phyloP scores from a whole-genome alignment of 2,797 vertebrate genomes.

The Lithobates pipiens region DNA sequence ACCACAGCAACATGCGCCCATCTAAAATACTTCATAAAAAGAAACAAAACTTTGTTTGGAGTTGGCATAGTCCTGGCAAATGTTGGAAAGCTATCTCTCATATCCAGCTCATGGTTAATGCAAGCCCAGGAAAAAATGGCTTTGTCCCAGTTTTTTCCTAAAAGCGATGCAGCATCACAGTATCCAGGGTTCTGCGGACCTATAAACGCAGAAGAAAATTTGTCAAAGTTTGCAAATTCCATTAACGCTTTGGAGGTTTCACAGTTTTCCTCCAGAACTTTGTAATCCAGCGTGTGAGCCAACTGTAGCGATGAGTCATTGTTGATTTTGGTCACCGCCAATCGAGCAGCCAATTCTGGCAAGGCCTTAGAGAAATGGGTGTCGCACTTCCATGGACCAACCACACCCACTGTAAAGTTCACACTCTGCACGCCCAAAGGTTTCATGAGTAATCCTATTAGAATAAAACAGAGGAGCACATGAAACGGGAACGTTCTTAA shows the following conservation, averaged over 20 bases:
- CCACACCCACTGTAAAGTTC: slow-evolving; percentile 79
- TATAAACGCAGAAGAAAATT: slow-evolving; percentile 81
- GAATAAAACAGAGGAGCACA: slow-evolving; percentile 72
- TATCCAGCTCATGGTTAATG: slow-evolving; percentile 81
- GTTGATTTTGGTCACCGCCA: slow-evolving; percentile 77
- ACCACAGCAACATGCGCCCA: slow-evolving; percentile 89
- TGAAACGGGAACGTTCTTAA: slow-evolving; percentile 68
- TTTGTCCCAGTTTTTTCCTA: slow-evolving; percentile 89
- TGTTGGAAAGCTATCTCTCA: slow-evolving; percentile 73
- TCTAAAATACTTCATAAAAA: slow-evolving; percentile 83
- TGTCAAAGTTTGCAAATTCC: slow-evolving; percentile 78
- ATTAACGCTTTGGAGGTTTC: slow-evolving; percentile 81
- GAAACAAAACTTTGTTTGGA: slow-evolving; percentile 80
- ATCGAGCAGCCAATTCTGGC: slow-evolving; percentile 72
- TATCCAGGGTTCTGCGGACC: slow-evolving; percentile 88
- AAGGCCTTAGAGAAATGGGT: slow-evolving; percentile 74
- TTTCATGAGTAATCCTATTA: slow-evolving; percentile 76
- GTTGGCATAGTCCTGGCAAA: slow-evolving; percentile 82
- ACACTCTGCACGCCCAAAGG: slow-evolving; percentile 76
- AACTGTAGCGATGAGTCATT: slow-evolving; percentile 70
- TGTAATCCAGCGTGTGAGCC: slow-evolving; percentile 73
- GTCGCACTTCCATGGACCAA: slow-evolving; percentile 84
- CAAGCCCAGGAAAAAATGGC: slow-evolving; percentile 90
- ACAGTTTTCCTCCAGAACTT: slow-evolving; percentile 75
- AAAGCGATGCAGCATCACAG: slow-evolving; percentile 84